Conservation (phyloP, 2,888 invertebrate genomes). For the Sphaerophoria taeniata region DNA sequence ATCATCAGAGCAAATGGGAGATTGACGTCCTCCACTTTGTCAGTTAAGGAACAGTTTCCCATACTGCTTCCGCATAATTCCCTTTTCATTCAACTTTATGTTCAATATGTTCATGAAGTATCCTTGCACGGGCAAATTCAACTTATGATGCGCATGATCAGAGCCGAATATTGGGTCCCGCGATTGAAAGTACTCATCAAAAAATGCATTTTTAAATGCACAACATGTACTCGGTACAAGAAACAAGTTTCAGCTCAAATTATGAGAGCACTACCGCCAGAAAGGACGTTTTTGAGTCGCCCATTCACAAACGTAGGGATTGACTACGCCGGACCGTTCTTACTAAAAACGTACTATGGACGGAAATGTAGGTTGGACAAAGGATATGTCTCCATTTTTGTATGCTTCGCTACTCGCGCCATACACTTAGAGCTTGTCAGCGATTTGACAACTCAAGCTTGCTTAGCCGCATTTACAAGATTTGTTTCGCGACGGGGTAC, state of each 20-base stretch:
- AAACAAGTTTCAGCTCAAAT: slow-evolving; percentile 29
- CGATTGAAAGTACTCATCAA: not conserved
- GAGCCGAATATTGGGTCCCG: not conserved
- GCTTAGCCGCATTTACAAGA: slow-evolving; percentile 48
- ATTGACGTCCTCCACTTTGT: too few relatives aligned
- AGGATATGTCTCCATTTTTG: slow-evolving; percentile 35
- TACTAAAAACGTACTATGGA: slow-evolving; percentile 19
- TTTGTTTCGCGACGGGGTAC: slow-evolving; percentile 56
- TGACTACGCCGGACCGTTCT: slow-evolving; percentile 62
- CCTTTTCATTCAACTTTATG: too few relatives aligned
- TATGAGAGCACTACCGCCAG: slow-evolving; percentile 49
- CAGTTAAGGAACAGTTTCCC: too few relatives aligned
- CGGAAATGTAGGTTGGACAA: slow-evolving; percentile 34
- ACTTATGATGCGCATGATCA: not conserved
- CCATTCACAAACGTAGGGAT: slow-evolving; percentile 28
- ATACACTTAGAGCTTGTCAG: too few relatives aligned
- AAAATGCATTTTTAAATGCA: not conserved
- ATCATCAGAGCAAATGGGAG: too few relatives aligned
- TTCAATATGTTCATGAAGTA: not conserved
- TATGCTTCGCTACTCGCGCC: too few relatives aligned
- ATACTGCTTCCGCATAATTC: too few relatives aligned
- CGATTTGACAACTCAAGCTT: slow-evolving; percentile 34
- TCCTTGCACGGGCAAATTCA: not conserved
- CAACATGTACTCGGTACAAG: not conserved
- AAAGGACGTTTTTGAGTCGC: slow-evolving; percentile 27